Conservation (phyloP, 2,113 vertebrate genomes). For the Mesocricetus auratus region DNA sequence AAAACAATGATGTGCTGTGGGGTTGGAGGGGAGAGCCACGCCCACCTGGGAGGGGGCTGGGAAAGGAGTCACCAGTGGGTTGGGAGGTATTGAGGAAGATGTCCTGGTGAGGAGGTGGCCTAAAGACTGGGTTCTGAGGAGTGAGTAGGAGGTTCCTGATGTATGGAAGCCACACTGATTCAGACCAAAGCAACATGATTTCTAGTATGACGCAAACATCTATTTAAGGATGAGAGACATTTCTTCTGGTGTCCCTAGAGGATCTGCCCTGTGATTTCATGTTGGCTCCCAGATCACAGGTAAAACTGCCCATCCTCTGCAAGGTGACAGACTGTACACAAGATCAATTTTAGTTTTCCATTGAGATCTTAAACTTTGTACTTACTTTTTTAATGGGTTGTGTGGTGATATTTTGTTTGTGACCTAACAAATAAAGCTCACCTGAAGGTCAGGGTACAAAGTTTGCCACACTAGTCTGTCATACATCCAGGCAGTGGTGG, state of each 20-base stretch:
- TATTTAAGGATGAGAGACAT: neutral
- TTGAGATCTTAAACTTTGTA: neutral
- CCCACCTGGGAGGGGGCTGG: neutral
- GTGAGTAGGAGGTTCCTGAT: neutral
- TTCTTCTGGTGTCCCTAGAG: neutral
- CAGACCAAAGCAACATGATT: neutral
- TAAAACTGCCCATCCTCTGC: neutral
- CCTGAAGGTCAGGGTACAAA: no score
- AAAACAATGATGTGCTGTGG: neutral
- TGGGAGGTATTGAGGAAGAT: neutral
- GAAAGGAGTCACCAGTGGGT: no score
- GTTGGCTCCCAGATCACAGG: neutral
- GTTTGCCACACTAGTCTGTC: no score
- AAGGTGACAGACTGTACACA: neutral
- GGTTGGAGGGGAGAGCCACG: fast-evolving
- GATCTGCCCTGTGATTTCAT: neutral
- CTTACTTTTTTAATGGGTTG: neutral
- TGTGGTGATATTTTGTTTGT: no score
- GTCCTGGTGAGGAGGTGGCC: neutral
- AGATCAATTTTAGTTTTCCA: neutral
- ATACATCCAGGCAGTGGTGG: no score
- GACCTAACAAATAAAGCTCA: no score
- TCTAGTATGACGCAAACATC: neutral
- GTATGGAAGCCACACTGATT: neutral
- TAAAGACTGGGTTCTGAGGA: neutral